These are phyloP conservation scores for Caracal caracal DNA, from an alignment of 2,113 vertebrate species.

Conservation along the genomic window DNA sequence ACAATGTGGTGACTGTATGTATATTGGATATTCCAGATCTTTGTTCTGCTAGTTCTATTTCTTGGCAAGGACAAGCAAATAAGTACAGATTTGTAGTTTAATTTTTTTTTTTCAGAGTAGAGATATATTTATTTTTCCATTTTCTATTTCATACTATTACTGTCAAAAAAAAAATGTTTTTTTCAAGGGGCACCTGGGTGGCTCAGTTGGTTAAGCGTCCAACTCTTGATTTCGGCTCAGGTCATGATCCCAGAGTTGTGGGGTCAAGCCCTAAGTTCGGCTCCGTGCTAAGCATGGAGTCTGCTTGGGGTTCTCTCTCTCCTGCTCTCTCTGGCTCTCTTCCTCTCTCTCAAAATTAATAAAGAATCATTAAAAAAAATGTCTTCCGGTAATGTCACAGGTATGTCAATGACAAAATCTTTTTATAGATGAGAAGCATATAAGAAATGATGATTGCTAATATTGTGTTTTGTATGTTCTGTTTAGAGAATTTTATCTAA, in stretches of 20 bases:
- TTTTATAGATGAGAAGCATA: not conserved
- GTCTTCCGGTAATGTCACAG: not conserved
- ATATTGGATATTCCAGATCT: not conserved
- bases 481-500: not conserved
- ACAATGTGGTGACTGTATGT: not conserved
- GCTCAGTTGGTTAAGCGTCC: no score
- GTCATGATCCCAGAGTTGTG: no score
- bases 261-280: no score
- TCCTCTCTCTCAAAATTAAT: no score
- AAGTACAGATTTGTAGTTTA: not conserved
- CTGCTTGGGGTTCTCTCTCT: no score
- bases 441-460: not conserved
- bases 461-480: conserved; percentile 34
- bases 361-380: not conserved
- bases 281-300: no score
- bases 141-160: conserved; percentile 28
- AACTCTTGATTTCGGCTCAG: no score
- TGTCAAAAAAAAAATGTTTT: not conserved
- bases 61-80: not conserved
- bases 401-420: not conserved
- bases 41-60: not conserved
- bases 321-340: no score
- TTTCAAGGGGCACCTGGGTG: no score
- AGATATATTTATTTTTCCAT: not conserved
- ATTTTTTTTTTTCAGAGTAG: not conserved